Evolutionary conservation across 2,888 invertebrate genomes (phyloP), one percentile per base, ranked within the genome.

Genomic region (Apamea crenata): DNA sequence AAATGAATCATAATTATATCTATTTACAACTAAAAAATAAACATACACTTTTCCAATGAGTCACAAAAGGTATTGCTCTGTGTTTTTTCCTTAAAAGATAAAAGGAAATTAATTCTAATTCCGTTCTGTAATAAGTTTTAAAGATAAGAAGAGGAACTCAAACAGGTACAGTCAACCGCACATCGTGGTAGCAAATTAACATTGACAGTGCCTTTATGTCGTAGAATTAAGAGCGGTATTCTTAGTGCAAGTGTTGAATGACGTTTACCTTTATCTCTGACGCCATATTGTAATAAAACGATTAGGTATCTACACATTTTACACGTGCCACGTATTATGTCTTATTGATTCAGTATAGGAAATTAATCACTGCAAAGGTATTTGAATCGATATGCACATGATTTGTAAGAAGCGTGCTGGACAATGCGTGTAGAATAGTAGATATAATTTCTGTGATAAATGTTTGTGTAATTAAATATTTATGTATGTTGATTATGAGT

Each of bases 321-420:
- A 47, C 63, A 70, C 40, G 56, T 53, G 18, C 47, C 71, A 67
- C 72, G 72, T 81, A 84, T 66, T 61, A 61, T 74, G 7, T 74
- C 63, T 29, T 47, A 47, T 47, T 61, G 77, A 73, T 77, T 59
- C 29, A 56, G 12, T 76, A 74, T 65, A 81, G 68, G 59, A 80
- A 82, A 81, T 77, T 81, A 89, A 84, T 87, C 85, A 85, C 59
- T 53, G 75, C 75, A 56, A 18, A 74, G 70, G 73, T 63, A 86
- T 87, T 79, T 78, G 56, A 73, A 85, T 77, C 69, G 69, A 84
- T 81, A 87, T 77, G 75, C 82, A 77, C 74, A 83, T 80, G 77
- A 81, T 70, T 79, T 72, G 53, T 75, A 68, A 69, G 65, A 74
- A 65, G 65, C 66, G 36, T 77, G 63, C 32, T 56, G 14, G 50